These are phyloP conservation scores for Acrobeloides nanus DNA, from an alignment of 2,888 invertebrate genomes.

Conservation along the genomic window DNA sequence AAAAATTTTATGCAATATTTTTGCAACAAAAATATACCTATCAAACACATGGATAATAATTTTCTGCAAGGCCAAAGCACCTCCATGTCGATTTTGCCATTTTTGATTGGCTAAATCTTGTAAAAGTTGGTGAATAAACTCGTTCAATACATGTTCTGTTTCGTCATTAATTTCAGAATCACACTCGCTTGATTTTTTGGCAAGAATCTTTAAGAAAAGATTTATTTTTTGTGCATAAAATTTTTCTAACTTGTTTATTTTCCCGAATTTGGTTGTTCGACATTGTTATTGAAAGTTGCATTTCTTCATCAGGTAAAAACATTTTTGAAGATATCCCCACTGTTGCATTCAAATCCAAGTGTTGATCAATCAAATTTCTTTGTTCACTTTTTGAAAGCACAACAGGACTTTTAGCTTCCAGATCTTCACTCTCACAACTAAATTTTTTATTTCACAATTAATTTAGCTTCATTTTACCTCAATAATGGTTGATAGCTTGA, in stretches of 20 bases:
- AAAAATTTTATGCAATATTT: constrained; percentile 5
- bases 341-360: constrained; percentile 29
- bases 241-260: neutral
- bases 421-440: neutral
- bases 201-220: too few species aligned
- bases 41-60: constrained; percentile 18
- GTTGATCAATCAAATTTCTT: constrained; percentile 37
- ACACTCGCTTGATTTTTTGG: too few species aligned
- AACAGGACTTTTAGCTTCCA: neutral
- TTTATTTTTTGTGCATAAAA: too few species aligned
- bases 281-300: constrained; percentile 4
- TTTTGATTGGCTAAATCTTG: constrained; percentile 28
- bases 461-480: constrained; percentile 7
- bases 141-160: neutral
- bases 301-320: constrained; percentile 7
- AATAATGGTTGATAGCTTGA: constrained; percentile 17
- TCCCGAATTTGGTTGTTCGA: neutral
- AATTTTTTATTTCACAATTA: neutral
- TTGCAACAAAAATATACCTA: constrained; percentile 13
- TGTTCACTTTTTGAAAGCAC: constrained; percentile 24
- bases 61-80: constrained; percentile 34
- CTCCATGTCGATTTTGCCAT: constrained; percentile 46
- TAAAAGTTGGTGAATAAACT: constrained; percentile 21
- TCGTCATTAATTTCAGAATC: too few species aligned
- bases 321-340: constrained; percentile 7